These are phyloP conservation scores for Drosophila albomicans DNA, from an alignment of 1,140 invertebrate species.

Conservation along the genomic window DNA sequence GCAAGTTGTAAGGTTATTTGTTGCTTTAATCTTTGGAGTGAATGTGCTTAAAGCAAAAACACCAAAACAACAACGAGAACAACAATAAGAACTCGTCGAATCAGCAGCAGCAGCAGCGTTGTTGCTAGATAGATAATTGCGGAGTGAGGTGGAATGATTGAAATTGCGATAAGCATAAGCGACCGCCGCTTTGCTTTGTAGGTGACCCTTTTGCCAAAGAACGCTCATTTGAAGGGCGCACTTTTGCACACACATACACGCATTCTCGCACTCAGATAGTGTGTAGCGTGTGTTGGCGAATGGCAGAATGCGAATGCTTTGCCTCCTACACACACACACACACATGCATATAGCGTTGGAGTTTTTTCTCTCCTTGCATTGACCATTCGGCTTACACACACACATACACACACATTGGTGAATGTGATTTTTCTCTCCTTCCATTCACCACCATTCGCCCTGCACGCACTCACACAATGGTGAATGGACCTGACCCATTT, in stretches of 20 bases:
- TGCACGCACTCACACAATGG: background rate
- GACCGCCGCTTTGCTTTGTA: constrained; percentile 53
- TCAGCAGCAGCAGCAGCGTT: constrained; percentile 13
- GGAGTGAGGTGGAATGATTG: constrained; percentile 61
- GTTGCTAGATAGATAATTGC: constrained; percentile 62
- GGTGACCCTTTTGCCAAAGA: constrained; percentile 68
- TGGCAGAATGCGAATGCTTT: too few species aligned
- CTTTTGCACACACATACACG: background rate
- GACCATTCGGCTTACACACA: too few species aligned
- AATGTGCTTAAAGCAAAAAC: constrained; percentile 28
- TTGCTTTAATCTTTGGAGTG: constrained; percentile 55
- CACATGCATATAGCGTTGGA: too few species aligned
- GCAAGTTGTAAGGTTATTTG: constrained; percentile 55
- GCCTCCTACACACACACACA: too few species aligned
- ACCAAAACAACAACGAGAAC: constrained; percentile 3
- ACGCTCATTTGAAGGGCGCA: constrained; percentile 69
- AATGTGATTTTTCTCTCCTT: background rate
- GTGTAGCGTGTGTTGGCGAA: too few species aligned
- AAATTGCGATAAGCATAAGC: constrained; percentile 59
- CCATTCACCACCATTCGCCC: background rate
- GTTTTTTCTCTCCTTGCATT: too few species aligned
- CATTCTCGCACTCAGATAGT: too few species aligned
- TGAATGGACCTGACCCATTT: constrained; percentile 18
- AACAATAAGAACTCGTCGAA: constrained; percentile 31
- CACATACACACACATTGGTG: too few species aligned